Percentiles rank a stretch among this genome's conserved stretches.
phyloP scores from a whole-genome alignment of 2,888 invertebrate species.

The Volucella inflata region DNA sequence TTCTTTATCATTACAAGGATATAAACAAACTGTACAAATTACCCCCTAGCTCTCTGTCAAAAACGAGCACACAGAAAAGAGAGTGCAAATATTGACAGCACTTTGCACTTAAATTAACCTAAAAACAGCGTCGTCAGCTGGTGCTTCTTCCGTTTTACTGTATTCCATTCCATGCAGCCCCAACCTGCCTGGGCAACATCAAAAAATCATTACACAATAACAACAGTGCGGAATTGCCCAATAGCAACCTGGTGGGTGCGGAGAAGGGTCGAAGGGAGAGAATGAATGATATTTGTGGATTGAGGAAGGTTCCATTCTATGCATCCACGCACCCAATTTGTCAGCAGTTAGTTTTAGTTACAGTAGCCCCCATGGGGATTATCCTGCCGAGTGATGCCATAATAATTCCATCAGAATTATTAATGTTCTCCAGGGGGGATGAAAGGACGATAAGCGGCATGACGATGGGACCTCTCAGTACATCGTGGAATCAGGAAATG shows the following conservation, averaged over 20 bases:
- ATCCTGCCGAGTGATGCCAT: neutral
- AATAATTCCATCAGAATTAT: constrained; percentile 40
- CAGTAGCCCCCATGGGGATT: constrained; percentile 1
- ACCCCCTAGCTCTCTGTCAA: neutral
- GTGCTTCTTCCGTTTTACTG: neutral
- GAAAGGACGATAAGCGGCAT: neutral
- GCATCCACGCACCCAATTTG: constrained; percentile 34
- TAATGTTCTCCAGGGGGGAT: constrained; percentile 8
- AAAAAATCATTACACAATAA: constrained; percentile 51
- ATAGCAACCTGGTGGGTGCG: neutral
- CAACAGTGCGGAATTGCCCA: constrained; percentile 2
- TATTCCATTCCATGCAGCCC: neutral
- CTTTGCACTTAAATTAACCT: constrained; percentile 60
- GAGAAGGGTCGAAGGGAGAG: no score
- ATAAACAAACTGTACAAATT: constrained; percentile 40
- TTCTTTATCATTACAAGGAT: constrained; percentile 6
- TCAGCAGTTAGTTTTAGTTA: constrained; percentile 40
- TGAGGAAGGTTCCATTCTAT: neutral
- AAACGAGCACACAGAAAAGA: neutral
- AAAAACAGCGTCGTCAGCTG: constrained; percentile 36
- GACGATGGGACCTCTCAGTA: constrained; percentile 29
- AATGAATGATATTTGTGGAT: no score
- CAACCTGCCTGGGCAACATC: constrained; percentile 24
- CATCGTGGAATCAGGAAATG: constrained; percentile 12
- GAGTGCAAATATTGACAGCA: constrained; percentile 43